Evolutionary conservation across 1,140 invertebrate species (phyloP), one percentile per base, ranked within the genome.

Genomic region (Eurosta solidaginis): DNA sequence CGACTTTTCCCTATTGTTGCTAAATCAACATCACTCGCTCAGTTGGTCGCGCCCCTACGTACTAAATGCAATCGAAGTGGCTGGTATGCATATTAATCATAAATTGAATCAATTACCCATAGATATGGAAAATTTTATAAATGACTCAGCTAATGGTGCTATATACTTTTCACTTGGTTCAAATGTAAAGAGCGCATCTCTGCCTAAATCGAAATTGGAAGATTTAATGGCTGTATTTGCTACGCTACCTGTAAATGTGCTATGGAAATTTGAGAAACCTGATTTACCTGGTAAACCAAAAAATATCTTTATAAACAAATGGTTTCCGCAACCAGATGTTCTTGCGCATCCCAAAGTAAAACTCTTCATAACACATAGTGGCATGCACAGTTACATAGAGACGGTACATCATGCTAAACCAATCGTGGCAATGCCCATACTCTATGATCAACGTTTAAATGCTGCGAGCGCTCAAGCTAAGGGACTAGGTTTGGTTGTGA

Each of bases 271-370:
- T 88, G 92, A 93, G 82, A 89, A 89, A 0, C 89, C 92, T 1
- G 82, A 86, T 45, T 80, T 92, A n/a, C 87, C 89, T 0, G 87
- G 88, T 4, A 89, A 91, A 77, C 89, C 92, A 0, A 80, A 85
- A 0, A 95, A 95, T 88, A 88, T 95, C 0, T 89, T 91, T 59
- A 85, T 92, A 0, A 89, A 87, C 45, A 91, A 91, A 77, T 95
- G 94, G 93, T 84, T 94, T 12, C 93, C 93, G 0, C 93, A 95
- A 83, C 91, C 91, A 75, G 93, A 93, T 80, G 89, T 94, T 80
- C 84, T 94, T 78, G 93, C 90, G 27, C 93, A 94, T 88, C 89
- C 90, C 1, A 94, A 94, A 81, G 88, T 93, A 1, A 91, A 90
- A 81, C 88, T 90, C 0, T 94, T 95, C 80, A 91, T 95, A 22